Evolutionary conservation across 2,113 vertebrate genomes (phyloP).

Genomic region (Callionymus lyra): DNA sequence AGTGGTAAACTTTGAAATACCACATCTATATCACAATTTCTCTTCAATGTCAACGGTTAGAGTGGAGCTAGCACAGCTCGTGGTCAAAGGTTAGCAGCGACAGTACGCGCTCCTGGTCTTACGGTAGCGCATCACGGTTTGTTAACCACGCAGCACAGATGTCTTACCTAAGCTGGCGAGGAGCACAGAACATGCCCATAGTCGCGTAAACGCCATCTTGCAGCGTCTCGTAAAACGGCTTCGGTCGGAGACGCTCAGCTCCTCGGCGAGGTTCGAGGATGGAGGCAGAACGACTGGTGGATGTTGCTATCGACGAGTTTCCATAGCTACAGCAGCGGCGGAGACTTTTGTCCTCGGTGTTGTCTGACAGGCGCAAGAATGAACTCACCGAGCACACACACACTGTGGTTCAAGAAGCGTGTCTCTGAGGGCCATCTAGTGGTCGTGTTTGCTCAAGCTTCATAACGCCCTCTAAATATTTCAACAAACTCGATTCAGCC

Average conservation of each 20-base stretch:
- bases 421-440: not conserved
- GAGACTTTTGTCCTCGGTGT: conserved; percentile 4
- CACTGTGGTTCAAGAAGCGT: too few relatives aligned
- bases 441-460: not conserved
- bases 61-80: conserved; percentile 17
- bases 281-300: conserved; percentile 43
- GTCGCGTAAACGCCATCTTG: conserved; percentile 67
- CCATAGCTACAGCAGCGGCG: conserved; percentile 52
- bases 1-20: too few relatives aligned
- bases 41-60: not conserved
- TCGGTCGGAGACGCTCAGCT: conserved; percentile 42
- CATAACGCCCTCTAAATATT: not conserved
- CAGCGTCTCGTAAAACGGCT: conserved; percentile 28
- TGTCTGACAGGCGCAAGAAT: conserved; percentile 26
- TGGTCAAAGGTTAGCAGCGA: conserved; percentile 8
- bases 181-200: conserved; percentile 39
- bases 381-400: too few relatives aligned
- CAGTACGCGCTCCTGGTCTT: conserved; percentile 11
- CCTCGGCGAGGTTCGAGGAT: conserved; percentile 51
- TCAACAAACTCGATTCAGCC: not conserved
- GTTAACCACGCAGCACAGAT: not conserved
- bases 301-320: conserved; percentile 68
- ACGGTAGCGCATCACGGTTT: not conserved
- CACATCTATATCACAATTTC: too few relatives aligned
- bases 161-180: conserved; percentile 53